Evolutionary conservation across 2,888 invertebrate species (phyloP), one percentile per base, ranked within the genome.

Genomic region (Gibbula magus): DNA sequence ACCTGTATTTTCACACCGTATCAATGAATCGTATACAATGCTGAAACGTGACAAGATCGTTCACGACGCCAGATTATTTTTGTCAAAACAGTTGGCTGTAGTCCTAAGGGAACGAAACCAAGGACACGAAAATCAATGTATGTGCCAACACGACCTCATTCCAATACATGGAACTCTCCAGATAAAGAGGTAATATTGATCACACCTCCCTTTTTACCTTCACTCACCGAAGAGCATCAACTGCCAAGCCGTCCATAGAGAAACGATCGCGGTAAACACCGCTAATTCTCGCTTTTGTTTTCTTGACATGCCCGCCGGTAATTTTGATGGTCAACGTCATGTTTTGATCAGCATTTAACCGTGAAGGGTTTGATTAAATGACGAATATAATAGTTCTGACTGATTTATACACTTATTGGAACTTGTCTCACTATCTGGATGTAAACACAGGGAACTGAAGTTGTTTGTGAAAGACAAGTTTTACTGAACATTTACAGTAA

Each of bases 111-210:
- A 25, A 13, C 3, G 25, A 29, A 29, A 61, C 61, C 61, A 25
- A 13, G 16, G 29, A 22, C 61, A 61, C 61, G 10, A 29, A 61
- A 61, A 61, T 61, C 61, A 61, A 61, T 61, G 61, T 61, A 29
- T 61, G 29, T 29, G 25, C 13, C 13, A 22, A 61, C 61, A 22
- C 29, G 61, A n/a, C 22, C 61, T 25, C 61, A 61, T 61, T 61
- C 61, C 22, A 25, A 29, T 61, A 61, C 61, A 61, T 61, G 61
- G 61, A 25, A 61, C 29, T 29, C 22, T 56, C 25, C 10, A 25
- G 16, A 25, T 29, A 56, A 56, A 61, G 61, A 61, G 61, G 61
- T 61, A 61, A 29, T 61, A 61, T 61, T 61, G 61, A 61, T 61
- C 61, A 16, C 61, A 61, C 29, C 10, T 45, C 45, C 10, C 45